Conservation (phyloP, 2,113 vertebrate genomes). For the Halcyon malimbica region DNA sequence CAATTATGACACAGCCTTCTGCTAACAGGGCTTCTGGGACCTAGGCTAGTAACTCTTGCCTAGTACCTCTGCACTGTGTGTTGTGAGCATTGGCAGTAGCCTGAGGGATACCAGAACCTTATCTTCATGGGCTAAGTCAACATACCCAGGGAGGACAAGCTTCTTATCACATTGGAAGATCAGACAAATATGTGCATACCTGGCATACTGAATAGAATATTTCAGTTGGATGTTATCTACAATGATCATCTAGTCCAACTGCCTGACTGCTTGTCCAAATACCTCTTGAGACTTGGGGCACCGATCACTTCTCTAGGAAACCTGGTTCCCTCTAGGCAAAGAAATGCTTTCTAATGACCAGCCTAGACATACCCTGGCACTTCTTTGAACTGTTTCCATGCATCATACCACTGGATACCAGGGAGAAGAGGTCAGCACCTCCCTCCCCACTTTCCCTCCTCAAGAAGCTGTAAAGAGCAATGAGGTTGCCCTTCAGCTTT, state of each 20-base stretch:
- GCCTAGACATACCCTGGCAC: not conserved
- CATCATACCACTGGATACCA: fast-evolving
- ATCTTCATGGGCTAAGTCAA: not conserved
- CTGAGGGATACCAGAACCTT: not conserved
- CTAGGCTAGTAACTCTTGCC: not conserved
- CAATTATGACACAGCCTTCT: not conserved
- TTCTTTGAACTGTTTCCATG: not conserved
- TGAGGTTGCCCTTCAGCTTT: not conserved
- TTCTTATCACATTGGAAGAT: not conserved
- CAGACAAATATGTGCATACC: not conserved
- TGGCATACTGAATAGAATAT: not conserved
- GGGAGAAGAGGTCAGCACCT: not conserved
- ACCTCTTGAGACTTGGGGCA: not conserved
- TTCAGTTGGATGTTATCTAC: not conserved
- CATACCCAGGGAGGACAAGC: not conserved
- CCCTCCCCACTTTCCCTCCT: not conserved
- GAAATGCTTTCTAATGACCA: not conserved
- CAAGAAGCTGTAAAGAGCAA: not conserved
- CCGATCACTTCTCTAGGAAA: not conserved
- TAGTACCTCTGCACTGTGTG: not conserved
- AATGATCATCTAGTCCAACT: not conserved
- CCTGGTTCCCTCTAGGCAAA: not conserved
- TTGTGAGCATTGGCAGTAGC: not conserved
- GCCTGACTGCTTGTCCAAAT: not conserved
- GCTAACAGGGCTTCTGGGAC: not conserved